These are phyloP conservation scores for Choloepus didactylus DNA, from an alignment of 2,797 vertebrate species.

Conservation along the genomic window DNA sequence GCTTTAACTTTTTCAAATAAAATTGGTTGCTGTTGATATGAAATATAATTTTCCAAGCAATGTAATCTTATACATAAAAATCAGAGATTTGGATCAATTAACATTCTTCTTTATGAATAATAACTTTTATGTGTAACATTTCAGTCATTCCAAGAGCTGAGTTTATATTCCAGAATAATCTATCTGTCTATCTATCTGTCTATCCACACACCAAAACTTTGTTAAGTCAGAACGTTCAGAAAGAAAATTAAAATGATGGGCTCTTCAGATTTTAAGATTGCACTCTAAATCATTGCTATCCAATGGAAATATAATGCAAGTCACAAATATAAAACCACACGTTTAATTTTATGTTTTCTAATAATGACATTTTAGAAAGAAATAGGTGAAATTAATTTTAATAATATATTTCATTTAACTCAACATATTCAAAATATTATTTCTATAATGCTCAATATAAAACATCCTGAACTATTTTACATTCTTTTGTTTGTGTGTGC, in stretches of 20 bases:
- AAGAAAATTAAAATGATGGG: conserved; percentile 46
- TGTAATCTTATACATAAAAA: conserved; percentile 25
- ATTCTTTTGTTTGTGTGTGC: background rate
- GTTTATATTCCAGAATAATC: background rate
- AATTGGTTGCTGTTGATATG: background rate
- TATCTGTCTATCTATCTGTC: no score
- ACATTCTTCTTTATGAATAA: background rate
- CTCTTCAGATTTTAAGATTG: conserved; percentile 42
- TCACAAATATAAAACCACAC: conserved; percentile 5
- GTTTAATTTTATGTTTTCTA: conserved; percentile 30
- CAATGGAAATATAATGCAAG: conserved; percentile 2
- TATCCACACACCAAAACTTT: background rate
- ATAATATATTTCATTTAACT: conserved; percentile 37
- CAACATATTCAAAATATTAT: conserved; percentile 2
- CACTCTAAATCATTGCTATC: background rate
- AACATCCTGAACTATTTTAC: conserved; percentile 22
- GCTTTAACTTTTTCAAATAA: conserved; percentile 37
- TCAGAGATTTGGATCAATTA: conserved; percentile 16
- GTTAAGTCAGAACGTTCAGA: conserved; percentile 9
- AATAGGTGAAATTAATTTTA: conserved; percentile 52
- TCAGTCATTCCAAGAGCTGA: conserved; percentile 8
- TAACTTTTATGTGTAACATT: conserved; percentile 45
- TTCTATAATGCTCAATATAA: conserved; percentile 32
- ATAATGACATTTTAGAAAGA: conserved; percentile 3
- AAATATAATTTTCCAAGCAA: conserved; percentile 35